Evolutionary conservation across 2,113 vertebrate species (phyloP).

Genomic region (Odontophorus gujanensis): DNA sequence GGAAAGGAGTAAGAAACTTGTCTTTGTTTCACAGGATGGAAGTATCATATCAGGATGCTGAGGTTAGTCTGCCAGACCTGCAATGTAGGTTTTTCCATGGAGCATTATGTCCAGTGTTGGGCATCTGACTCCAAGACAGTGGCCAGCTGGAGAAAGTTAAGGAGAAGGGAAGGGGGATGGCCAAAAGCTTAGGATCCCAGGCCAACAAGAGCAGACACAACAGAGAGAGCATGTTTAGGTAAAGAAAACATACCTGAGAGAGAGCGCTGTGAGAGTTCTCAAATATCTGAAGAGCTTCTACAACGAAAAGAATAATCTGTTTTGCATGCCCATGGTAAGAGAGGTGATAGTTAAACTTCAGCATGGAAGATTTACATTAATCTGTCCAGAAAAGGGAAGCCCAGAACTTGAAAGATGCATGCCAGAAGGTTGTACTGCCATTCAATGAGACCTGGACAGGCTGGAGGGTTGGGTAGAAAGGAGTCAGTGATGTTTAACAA

Average conservation of each 20-base stretch:
- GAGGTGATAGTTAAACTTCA: slow-evolving; percentile 20
- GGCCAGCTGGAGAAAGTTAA: background rate
- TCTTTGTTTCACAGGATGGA: background rate
- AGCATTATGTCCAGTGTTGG: background rate
- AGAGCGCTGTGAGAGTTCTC: background rate
- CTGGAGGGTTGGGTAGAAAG: too few relatives aligned
- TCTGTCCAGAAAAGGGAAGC: slow-evolving; percentile 33
- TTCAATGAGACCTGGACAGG: too few relatives aligned
- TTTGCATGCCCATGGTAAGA: slow-evolving; percentile 13
- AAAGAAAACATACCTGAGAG: background rate
- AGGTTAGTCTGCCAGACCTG: background rate
- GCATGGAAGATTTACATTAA: slow-evolving; percentile 12
- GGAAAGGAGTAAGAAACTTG: background rate
- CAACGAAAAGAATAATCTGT: slow-evolving; percentile 21
- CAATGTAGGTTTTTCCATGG: background rate
- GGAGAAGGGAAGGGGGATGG: background rate
- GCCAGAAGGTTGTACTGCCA: too few relatives aligned
- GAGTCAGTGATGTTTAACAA: too few relatives aligned
- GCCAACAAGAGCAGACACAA: background rate
- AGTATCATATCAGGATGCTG: background rate
- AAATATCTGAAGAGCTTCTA: background rate
- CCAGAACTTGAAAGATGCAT: too few relatives aligned
- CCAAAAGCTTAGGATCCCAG: background rate
- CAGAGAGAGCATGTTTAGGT: background rate
- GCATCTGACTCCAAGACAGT: background rate